phyloP scores from a whole-genome alignment of 2,888 invertebrate species.

The Amphipyra berbera region DNA sequence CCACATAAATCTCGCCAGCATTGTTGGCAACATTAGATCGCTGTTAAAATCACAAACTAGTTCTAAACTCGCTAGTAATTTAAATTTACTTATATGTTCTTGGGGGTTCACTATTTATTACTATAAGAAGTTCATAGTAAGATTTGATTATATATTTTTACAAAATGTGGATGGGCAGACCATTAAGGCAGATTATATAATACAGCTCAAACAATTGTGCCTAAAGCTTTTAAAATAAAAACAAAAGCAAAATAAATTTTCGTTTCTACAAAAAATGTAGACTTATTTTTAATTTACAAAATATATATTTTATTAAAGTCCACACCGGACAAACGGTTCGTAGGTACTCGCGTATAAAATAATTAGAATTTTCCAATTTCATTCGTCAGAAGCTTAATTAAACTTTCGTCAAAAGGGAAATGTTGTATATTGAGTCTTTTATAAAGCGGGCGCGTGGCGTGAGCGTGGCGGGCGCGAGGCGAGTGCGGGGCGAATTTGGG shows the following conservation, averaged over 20 bases:
- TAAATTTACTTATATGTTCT: not conserved
- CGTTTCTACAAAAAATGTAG: no score
- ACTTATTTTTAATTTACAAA: slow-evolving; percentile 10
- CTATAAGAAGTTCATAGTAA: not conserved
- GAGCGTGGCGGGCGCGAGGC: slow-evolving; percentile 6
- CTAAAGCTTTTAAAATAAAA: no score
- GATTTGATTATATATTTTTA: not conserved
- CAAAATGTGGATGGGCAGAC: not conserved
- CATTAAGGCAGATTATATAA: no score
- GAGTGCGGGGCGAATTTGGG: not conserved
- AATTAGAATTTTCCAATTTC: slow-evolving; percentile 54
- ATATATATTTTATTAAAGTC: not conserved
- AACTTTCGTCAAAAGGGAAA: slow-evolving; percentile 53
- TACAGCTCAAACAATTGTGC: no score
- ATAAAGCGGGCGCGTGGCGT: slow-evolving; percentile 12
- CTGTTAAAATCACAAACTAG: not conserved
- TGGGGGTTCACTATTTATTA: no score
- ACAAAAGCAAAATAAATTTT: no score
- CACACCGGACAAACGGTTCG: slow-evolving; percentile 1
- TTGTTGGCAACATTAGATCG: not conserved
- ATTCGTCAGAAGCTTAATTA: slow-evolving; percentile 46
- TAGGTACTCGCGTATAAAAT: slow-evolving; percentile 18
- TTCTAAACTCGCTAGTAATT: slow-evolving; percentile 1
- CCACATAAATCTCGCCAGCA: not conserved
- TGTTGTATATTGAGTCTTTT: slow-evolving; percentile 50